Percentiles rank a stretch among this genome's conserved stretches.
Conservation (phyloP, 1,140 invertebrate species). For the Danaus melanippus region DNA sequence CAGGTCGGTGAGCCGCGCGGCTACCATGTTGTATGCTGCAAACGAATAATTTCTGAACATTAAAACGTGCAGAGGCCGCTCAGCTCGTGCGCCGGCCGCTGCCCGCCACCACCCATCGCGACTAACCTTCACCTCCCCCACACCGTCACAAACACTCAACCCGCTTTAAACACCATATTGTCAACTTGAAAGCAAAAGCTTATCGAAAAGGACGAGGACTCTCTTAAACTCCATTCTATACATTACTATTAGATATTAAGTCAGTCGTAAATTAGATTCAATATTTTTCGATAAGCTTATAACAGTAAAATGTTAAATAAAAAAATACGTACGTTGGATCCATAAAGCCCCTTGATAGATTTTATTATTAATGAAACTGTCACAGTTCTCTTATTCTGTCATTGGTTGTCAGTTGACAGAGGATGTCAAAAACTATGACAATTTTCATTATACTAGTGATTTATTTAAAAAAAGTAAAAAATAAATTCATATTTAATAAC, state of each 20-base stretch:
- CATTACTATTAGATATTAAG: background rate
- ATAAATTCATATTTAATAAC: too few relatives aligned
- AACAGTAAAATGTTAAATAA: too few relatives aligned
- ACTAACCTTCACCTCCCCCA: constrained; percentile 19
- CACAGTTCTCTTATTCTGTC: too few relatives aligned
- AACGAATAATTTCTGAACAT: constrained; percentile 78
- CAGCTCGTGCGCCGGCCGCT: constrained; percentile 33
- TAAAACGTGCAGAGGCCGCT: constrained; percentile 67
- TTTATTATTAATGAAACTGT: too few relatives aligned
- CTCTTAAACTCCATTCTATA: background rate
- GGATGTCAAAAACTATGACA: too few relatives aligned
- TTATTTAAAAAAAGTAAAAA: too few relatives aligned
- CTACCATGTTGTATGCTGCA: constrained; percentile 98
- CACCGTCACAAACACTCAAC: constrained; percentile 10
- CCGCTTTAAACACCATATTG: constrained; percentile 53
- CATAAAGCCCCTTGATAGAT: too few relatives aligned
- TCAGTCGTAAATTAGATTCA: too few relatives aligned
- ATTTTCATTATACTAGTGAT: too few relatives aligned
- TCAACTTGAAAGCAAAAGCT: constrained; percentile 48
- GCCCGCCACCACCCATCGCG: constrained; percentile 39
- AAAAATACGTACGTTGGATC: too few relatives aligned
- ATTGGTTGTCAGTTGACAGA: too few relatives aligned
- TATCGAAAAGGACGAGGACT: background rate
- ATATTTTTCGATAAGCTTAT: too few relatives aligned
- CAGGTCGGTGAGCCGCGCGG: constrained; percentile 93